Evolutionary conservation across 2,888 invertebrate genomes (phyloP).

Genomic region (Ctena decussata): DNA sequence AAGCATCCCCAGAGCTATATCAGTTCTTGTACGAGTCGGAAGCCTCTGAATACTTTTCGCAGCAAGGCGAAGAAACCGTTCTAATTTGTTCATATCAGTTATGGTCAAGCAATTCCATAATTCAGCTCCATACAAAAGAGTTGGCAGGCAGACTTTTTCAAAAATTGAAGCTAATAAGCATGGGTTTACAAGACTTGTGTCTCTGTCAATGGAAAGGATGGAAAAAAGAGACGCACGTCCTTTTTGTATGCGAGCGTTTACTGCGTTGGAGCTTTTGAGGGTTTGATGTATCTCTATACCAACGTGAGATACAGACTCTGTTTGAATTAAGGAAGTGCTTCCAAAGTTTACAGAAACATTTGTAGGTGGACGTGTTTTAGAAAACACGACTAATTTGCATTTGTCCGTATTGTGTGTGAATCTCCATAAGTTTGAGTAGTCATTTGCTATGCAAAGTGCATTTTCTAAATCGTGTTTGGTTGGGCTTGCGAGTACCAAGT

Average conservation of each 20-base stretch:
- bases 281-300: neutral
- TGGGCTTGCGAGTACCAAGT: neutral
- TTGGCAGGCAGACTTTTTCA: neutral
- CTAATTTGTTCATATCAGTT: neutral
- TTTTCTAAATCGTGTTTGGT: neutral
- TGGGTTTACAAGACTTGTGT: neutral
- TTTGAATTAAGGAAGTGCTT: neutral
- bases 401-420: neutral
- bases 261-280: neutral
- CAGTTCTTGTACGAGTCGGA: neutral
- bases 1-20: neutral
- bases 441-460: neutral
- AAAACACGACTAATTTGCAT: neutral
- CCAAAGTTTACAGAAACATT: neutral
- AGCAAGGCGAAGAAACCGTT: neutral
- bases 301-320: neutral
- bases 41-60: neutral
- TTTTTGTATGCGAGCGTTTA: neutral
- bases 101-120: neutral
- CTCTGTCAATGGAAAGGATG: neutral
- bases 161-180: neutral
- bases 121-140: neutral
- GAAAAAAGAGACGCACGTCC: neutral
- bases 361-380: neutral
- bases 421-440: conserved; percentile 8